Conservation (phyloP, 2,888 invertebrate genomes). For the Erebia aethiops region DNA sequence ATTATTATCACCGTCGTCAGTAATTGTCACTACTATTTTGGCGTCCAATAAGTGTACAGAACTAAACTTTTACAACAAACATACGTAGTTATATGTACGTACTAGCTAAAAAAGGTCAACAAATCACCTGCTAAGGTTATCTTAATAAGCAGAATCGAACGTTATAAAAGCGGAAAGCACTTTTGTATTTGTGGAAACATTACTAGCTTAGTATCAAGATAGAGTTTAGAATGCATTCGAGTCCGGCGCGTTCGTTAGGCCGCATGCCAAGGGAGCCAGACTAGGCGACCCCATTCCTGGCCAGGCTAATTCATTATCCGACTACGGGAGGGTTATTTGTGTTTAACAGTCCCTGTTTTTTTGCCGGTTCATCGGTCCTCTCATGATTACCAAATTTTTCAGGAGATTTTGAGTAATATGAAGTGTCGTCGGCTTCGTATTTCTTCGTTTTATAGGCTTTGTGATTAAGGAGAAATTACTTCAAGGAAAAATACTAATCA, state of each 20-base stretch:
- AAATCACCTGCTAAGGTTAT: not conserved
- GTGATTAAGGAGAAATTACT: no score
- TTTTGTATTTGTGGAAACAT: slow-evolving; percentile 24
- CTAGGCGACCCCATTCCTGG: slow-evolving; percentile 80
- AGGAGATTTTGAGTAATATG: not conserved
- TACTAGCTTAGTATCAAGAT: slow-evolving; percentile 40
- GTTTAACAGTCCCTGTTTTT: not conserved
- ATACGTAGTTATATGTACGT: no score
- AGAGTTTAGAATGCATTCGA: slow-evolving; percentile 61
- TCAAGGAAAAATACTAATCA: no score
- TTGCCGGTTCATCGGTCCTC: not conserved
- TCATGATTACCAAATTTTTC: not conserved
- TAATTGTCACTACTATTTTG: no score
- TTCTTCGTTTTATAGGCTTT: not conserved
- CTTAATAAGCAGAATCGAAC: not conserved
- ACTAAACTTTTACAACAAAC: no score
- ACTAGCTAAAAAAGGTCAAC: not conserved
- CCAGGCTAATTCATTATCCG: slow-evolving; percentile 74
- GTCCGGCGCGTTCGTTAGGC: slow-evolving; percentile 72
- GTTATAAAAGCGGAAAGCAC: not conserved
- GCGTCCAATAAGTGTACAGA: no score
- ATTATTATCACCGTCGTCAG: no score
- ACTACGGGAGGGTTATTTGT: slow-evolving; percentile 6
- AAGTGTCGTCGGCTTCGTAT: not conserved
- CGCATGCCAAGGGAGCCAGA: slow-evolving; percentile 82